A percentile compares a stretch with the other conserved stretches of the same genome.
Conservation (phyloP, 2,888 invertebrate genomes). For the Cephus spinipes region DNA sequence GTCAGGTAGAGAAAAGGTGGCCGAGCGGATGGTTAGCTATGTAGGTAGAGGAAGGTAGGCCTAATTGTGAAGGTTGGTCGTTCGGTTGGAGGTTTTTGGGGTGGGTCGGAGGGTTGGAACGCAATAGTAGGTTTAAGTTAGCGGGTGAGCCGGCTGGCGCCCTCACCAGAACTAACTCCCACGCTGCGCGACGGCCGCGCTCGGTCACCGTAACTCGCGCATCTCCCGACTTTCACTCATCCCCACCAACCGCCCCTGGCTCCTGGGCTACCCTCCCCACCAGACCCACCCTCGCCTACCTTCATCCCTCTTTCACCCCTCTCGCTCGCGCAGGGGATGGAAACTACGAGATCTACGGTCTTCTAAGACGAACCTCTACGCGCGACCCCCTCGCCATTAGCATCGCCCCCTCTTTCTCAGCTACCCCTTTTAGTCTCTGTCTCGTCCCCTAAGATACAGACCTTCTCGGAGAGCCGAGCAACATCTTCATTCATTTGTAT, state of each 20-base stretch:
- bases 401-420: too few species aligned
- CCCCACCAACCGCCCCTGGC: conserved; percentile 17
- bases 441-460: too few species aligned
- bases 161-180: conserved; percentile 65
- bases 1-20: conserved; percentile 10
- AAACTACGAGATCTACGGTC: too few species aligned
- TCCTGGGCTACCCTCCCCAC: conserved; percentile 9
- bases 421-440: not conserved
- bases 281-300: conserved; percentile 22
- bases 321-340: not conserved
- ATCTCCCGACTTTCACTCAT: conserved; percentile 38
- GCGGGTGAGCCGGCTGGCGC: conserved; percentile 64
- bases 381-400: too few species aligned
- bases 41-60: not conserved
- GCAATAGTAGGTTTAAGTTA: conserved; percentile 45
- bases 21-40: conserved; percentile 2
- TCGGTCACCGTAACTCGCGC: conserved; percentile 48
- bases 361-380: too few species aligned
- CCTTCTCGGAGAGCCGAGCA: not conserved
- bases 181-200: conserved; percentile 59
- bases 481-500: not conserved
- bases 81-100: conserved; percentile 14
- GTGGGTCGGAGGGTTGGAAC: conserved; percentile 28
- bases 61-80: conserved; percentile 17
- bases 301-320: conserved; percentile 13